Conservation (phyloP, 2,888 invertebrate species). For the Bhutanitis thaidina region DNA sequence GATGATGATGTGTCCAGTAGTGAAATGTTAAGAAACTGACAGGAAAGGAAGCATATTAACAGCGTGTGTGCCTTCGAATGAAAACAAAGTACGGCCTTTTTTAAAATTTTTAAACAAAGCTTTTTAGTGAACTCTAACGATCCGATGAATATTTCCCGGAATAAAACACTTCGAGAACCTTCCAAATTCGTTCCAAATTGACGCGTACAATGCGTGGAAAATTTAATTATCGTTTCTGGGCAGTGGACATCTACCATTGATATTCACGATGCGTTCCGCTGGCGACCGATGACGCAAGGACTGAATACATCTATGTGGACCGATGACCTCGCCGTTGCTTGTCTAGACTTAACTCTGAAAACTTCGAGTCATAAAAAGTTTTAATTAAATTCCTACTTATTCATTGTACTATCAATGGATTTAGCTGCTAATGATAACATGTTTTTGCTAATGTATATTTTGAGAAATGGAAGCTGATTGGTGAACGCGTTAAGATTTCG, state of each 20-base stretch:
- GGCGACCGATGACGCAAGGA: conserved; percentile 65
- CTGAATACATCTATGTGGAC: conserved; percentile 52
- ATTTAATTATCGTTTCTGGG: conserved; percentile 66
- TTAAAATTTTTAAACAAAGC: no score
- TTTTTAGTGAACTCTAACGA: background rate
- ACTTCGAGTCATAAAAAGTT: conserved; percentile 5
- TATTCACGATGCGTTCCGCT: conserved; percentile 68
- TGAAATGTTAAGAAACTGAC: no score
- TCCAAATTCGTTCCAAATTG: conserved; percentile 45
- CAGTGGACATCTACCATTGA: conserved; percentile 58
- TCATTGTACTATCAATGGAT: no score
- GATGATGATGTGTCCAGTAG: no score
- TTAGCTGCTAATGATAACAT: background rate
- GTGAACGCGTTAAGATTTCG: no score
- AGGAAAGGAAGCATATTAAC: no score
- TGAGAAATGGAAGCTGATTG: no score
- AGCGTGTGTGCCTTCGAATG: no score
- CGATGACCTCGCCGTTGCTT: conserved; percentile 60
- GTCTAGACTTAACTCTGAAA: conserved; percentile 34
- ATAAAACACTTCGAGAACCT: conserved; percentile 29
- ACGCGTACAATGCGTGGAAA: conserved; percentile 60
- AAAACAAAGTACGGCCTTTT: no score
- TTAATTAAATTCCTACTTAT: no score
- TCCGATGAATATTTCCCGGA: background rate
- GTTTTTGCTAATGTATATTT: no score